phyloP scores from a whole-genome alignment of 2,797 vertebrate genomes.

The Enteromius paludinosus region DNA sequence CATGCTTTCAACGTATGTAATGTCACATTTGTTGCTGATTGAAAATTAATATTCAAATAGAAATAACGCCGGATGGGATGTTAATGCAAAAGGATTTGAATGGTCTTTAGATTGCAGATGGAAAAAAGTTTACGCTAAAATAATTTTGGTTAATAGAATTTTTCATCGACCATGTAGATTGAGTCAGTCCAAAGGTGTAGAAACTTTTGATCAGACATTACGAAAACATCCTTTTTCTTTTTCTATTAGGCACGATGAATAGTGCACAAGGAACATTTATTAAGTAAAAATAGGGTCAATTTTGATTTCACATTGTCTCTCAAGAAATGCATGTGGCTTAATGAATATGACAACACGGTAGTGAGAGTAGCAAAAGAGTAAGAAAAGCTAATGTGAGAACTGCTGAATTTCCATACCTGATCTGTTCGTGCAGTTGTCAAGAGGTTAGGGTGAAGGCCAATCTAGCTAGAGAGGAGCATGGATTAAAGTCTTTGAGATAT shows the following conservation, averaged over 20 bases:
- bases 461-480: conserved; percentile 82
- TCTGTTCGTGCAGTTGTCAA: conserved; percentile 84
- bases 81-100: background rate
- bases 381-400: conserved; percentile 69
- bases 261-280: no score
- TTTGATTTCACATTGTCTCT: conserved; percentile 1
- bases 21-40: background rate
- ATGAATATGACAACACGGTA: background rate
- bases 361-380: background rate
- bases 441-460: conserved; percentile 86
- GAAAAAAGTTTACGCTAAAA: background rate
- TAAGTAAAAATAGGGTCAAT: background rate
- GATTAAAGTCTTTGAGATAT: conserved; percentile 94
- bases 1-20: background rate
- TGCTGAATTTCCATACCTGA: conserved; percentile 83
- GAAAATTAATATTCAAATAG: background rate
- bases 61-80: background rate
- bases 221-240: background rate
- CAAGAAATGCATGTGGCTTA: background rate
- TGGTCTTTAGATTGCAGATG: background rate
- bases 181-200: background rate
- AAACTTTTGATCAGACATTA: background rate
- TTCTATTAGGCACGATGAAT: background rate
- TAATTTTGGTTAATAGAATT: background rate
- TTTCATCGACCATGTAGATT: no score